phyloP scores from a whole-genome alignment of 2,888 invertebrate species.

The Paralinhomoeus sp. region DNA sequence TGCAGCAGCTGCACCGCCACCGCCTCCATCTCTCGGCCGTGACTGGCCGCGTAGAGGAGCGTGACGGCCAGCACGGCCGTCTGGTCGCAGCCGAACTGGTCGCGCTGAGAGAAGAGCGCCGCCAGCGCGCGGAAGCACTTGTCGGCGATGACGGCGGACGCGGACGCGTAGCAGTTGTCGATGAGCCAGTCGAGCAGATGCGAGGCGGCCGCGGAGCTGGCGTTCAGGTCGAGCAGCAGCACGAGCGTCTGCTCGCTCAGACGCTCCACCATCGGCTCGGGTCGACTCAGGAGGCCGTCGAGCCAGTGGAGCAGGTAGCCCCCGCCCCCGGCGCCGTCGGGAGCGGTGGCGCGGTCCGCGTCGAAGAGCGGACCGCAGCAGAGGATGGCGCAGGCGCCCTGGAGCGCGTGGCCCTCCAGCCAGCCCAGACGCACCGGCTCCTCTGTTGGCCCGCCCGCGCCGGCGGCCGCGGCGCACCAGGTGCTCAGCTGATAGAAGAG shows the following conservation, averaged over 20 bases:
- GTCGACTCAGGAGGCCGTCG: constrained; percentile 61
- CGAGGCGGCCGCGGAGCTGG: constrained; percentile 44
- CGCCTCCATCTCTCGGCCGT: constrained; percentile 11
- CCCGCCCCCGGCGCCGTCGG: constrained; percentile 46
- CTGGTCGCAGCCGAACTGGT: constrained; percentile 63
- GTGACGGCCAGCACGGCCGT: constrained; percentile 76
- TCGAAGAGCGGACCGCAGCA: constrained; percentile 91
- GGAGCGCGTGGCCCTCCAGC: constrained; percentile 35
- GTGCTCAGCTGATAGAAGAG: constrained; percentile 65
- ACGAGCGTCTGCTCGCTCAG: constrained; percentile 80
- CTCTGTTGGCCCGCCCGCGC: too few species aligned
- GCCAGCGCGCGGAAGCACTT: constrained; percentile 86
- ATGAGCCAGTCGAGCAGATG: constrained; percentile 88
- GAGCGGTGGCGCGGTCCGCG: constrained; percentile 36
- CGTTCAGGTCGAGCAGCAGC: constrained; percentile 72
- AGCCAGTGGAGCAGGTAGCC: constrained; percentile 77
- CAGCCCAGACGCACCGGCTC: constrained; percentile 9
- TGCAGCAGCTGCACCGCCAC: constrained; percentile 79
- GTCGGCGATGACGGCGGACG: constrained; percentile 65
- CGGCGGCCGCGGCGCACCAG: constrained; percentile 49
- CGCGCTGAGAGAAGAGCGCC: constrained; percentile 80
- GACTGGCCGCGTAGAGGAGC: constrained; percentile 80
- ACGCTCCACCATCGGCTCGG: constrained; percentile 49
- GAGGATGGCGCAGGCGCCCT: constrained; percentile 83
- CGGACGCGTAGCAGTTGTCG: constrained; percentile 71